Conservation (phyloP, 2,113 vertebrate genomes). For the Delphinus delphis region DNA sequence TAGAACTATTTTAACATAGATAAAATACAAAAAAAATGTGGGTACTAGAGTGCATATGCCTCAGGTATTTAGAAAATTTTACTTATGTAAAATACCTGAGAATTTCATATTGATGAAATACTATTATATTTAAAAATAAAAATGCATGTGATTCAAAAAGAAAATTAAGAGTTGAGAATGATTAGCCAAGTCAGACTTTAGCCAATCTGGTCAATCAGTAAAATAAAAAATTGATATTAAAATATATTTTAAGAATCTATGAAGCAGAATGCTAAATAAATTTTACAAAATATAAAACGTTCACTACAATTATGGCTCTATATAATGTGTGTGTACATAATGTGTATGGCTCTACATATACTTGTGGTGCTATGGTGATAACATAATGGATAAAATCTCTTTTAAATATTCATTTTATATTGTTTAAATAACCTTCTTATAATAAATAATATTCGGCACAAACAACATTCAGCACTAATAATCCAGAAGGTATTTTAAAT, state of each 20-base stretch:
- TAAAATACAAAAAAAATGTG: neutral
- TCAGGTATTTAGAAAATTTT: neutral
- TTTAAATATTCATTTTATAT: neutral
- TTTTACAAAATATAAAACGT: neutral
- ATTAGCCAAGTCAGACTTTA: neutral
- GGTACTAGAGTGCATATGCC: neutral
- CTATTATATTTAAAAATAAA: neutral
- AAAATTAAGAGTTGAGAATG: neutral
- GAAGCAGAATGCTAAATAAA: neutral
- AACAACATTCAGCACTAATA: neutral
- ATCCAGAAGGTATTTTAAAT: neutral
- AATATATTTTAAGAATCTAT: neutral
- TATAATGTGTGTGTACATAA: neutral
- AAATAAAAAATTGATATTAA: neutral
- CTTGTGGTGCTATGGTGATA: neutral
- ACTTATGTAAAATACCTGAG: neutral
- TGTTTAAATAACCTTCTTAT: neutral
- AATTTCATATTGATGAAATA: neutral
- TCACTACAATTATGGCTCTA: neutral
- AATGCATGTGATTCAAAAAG: neutral
- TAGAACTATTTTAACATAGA: neutral
- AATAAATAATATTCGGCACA: neutral
- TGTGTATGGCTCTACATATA: neutral
- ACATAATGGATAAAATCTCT: neutral
- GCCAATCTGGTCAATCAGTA: neutral